Percentiles rank a stretch among this genome's conserved stretches.
Conservation (phyloP, 2,797 vertebrate genomes). For the Rhinella marina region DNA sequence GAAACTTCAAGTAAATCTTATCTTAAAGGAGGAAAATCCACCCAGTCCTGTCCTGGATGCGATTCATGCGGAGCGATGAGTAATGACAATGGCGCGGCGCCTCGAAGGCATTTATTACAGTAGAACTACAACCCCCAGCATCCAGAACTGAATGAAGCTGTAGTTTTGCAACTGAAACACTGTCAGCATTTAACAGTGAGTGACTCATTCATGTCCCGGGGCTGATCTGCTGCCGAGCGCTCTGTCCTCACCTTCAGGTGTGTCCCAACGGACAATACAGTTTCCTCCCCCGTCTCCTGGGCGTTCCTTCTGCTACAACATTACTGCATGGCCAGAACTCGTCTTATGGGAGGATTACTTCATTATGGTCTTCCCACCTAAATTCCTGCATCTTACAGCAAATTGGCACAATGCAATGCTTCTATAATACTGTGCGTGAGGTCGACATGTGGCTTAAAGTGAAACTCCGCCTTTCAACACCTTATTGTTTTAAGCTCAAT, state of each 20-base stretch:
- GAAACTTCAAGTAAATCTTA: neutral
- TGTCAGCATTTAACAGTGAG: too few relatives aligned
- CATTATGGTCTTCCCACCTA: neutral
- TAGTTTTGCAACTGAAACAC: neutral
- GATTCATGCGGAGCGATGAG: neutral
- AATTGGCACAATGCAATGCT: neutral
- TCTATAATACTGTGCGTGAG: too few relatives aligned
- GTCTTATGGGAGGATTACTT: neutral
- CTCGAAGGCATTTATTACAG: neutral
- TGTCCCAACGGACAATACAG: neutral
- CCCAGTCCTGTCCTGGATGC: neutral
- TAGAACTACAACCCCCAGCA: neutral
- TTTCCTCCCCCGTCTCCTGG: neutral
- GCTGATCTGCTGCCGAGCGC: neutral
- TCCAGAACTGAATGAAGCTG: neutral
- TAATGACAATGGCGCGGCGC: too few relatives aligned
- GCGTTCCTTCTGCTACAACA: neutral
- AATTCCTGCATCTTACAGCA: neutral
- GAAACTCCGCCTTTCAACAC: too few relatives aligned
- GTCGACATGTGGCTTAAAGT: too few relatives aligned
- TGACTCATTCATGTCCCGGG: constrained; percentile 1
- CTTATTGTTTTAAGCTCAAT: neutral
- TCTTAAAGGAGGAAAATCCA: neutral
- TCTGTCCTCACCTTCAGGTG: constrained; percentile 1
- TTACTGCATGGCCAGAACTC: neutral